These are phyloP conservation scores for Apis mellifera DNA, from an alignment of 1,140 invertebrate species.

Conservation along the genomic window Amel_HAv3.1 CM009941.2:1343001-1343500, in stretches of 20 bases:
- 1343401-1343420: conserved; percentile 93
- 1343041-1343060: no score
- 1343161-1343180: neutral
- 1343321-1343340: conserved; percentile 93
- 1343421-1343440: conserved; percentile 96
- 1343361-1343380: conserved; percentile 93
- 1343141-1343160: neutral
- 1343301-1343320: conserved; percentile 91
- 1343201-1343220: no score
- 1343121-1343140: no score
- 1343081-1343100: no score
- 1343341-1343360: conserved; percentile 95
- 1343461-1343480: conserved; percentile 4
- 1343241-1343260: conserved; percentile 86
- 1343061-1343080: no score
- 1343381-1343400: conserved; percentile 95
- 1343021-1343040: no score
- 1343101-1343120: no score
- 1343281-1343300: conserved; percentile 92
- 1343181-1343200: neutral
- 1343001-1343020: no score
- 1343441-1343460: conserved; percentile 92
- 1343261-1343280: conserved; percentile 91
- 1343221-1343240: neutral
- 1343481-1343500: neutral